These are phyloP conservation scores for Anthoscopus minutus DNA, from an alignment of 2,113 vertebrate genomes.

Conservation along the genomic window DNA sequence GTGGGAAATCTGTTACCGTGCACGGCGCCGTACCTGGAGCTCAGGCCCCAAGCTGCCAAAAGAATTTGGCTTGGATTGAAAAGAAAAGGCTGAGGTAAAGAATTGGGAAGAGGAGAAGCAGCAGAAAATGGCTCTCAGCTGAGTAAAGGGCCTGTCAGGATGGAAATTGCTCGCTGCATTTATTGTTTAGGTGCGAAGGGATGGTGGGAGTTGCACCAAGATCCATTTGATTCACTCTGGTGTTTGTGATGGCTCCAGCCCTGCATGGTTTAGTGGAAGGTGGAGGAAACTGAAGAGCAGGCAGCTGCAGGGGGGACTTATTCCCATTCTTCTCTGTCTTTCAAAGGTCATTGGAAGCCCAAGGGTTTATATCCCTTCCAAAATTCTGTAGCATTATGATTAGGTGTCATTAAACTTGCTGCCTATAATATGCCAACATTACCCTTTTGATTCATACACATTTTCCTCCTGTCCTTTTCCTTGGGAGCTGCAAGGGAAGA, in stretches of 20 bases:
- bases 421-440: neutral
- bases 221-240: neutral
- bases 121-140: neutral
- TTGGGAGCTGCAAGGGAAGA: neutral
- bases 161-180: neutral
- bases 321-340: neutral
- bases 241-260: neutral
- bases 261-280: neutral
- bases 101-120: neutral
- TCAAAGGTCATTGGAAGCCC: neutral
- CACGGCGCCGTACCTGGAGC: rapidly evolving
- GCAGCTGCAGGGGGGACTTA: neutral
- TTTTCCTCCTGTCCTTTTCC: neutral
- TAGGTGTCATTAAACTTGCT: neutral
- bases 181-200: neutral
- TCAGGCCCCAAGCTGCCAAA: neutral
- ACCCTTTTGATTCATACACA: neutral
- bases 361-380: neutral
- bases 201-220: neutral
- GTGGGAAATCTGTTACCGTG: neutral
- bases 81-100: neutral
- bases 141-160: neutral
- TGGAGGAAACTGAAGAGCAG: neutral
- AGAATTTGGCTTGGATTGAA: neutral
- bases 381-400: neutral